phyloP scores from a whole-genome alignment of 2,888 invertebrate genomes.

The Frankliniella fusca region DNA sequence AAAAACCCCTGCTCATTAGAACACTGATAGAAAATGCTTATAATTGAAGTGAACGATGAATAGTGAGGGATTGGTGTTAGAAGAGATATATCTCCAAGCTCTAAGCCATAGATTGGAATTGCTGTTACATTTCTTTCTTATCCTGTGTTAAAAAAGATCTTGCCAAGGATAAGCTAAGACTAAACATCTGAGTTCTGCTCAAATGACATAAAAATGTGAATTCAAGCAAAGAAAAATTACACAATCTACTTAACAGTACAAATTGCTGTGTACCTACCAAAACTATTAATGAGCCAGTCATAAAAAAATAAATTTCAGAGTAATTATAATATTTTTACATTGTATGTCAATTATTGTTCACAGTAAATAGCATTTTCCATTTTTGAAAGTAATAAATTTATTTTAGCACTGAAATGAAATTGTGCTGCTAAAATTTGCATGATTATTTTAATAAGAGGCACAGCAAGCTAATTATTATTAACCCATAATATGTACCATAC shows the following conservation, averaged over 20 bases:
- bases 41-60: not conserved
- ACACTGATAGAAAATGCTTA: not conserved
- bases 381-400: not conserved
- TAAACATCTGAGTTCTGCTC: no score
- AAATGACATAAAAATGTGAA: not conserved
- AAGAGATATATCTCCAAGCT: not conserved
- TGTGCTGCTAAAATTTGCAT: not conserved
- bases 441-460: not conserved
- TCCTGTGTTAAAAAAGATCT: no score
- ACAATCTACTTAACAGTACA: not conserved
- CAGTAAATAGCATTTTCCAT: not conserved
- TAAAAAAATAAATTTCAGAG: conserved; percentile 19
- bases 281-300: conserved; percentile 1
- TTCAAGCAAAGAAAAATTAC: not conserved
- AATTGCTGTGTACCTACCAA: not conserved
- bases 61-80: not conserved
- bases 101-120: not conserved
- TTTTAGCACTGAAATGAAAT: not conserved
- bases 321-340: not conserved
- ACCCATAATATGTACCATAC: no score
- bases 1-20: not conserved
- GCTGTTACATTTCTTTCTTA: not conserved
- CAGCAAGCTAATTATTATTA: not conserved
- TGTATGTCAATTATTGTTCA: conserved; percentile 23
- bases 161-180: no score